Evolutionary conservation across 2,797 vertebrate species (phyloP), one percentile per base, ranked within the genome.

Genomic region (Gorsachius magnificus): DNA sequence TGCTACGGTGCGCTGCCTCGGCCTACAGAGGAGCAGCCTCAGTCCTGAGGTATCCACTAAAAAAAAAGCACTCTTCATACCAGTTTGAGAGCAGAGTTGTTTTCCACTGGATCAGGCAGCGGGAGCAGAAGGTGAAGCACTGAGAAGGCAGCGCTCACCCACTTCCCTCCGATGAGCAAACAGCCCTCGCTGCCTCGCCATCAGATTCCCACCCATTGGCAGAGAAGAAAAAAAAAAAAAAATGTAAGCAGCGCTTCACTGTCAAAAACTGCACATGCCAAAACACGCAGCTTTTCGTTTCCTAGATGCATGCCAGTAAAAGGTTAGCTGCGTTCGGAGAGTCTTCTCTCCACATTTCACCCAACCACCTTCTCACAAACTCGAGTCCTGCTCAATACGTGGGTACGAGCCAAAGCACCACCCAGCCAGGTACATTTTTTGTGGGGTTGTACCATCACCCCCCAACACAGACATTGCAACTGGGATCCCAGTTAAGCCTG

Each of bases 341-440:
- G 50, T 4, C 64, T 45, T 4, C 53, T 11, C 50, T 16, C 21
- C 33, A 10, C 36, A 0, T 50, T 33, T 26, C 35, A 54, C 51
- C 69, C 65, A 11, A 1, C 19, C 31, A 61, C 43, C 60, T 26
- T 2, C 78, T 24, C 31, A 11, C 36, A 21, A 26, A 25, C n/a
- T 2, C 0, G 12, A 13, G 8, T 8, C 56, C 63, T 22, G 58
- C 57, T 54, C 19, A 0, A 8, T 4, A 1, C 5, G 1, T 2
- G 22, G 53, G n/a, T 3, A 46, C 10, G 0, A 48, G 15, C 31
- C 45, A 20, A 26, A 43, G 74, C 45, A 5, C n/a, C 3, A 0
- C 38, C 1, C 51, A 21, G 29, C 45, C 41, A 1, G 6, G 19
- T 2, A 8, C 9, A 0, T 4, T 8, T 31, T 31, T 10, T 21